Conservation (phyloP, 2,113 vertebrate species). For the Phaetusa simplex region DNA sequence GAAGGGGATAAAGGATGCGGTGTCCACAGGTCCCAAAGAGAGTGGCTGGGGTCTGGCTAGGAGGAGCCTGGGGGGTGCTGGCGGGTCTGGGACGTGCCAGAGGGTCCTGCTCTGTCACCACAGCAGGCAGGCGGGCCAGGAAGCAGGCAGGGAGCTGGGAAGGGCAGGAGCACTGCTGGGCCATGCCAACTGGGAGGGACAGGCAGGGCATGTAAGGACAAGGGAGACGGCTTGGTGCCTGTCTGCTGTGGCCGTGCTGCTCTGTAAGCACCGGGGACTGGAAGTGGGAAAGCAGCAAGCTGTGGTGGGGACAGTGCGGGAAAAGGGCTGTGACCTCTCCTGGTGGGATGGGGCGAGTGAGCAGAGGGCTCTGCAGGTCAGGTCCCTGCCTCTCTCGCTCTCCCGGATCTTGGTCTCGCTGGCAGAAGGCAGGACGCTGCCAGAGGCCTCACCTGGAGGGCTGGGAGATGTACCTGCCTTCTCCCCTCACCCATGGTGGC, state of each 20-base stretch:
- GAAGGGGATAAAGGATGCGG: neutral
- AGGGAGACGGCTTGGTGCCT: neutral
- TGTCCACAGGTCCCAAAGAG: neutral
- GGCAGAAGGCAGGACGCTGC: neutral
- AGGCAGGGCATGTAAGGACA: neutral
- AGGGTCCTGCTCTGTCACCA: neutral
- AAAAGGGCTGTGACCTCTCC: neutral
- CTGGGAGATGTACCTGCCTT: neutral
- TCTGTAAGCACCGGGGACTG: neutral
- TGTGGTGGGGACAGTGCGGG: neutral
- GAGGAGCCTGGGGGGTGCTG: neutral
- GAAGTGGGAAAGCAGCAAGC: neutral
- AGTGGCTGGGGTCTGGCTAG: neutral
- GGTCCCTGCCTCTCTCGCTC: neutral
- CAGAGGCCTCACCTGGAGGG: neutral
- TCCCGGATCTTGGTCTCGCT: neutral
- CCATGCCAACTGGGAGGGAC: neutral
- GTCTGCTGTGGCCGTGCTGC: neutral
- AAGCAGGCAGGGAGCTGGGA: neutral
- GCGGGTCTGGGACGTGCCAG: fast-evolving
- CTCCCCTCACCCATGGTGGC: neutral
- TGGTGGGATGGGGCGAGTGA: neutral
- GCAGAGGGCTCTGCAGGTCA: neutral
- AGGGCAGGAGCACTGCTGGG: neutral
- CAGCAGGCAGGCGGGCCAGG: neutral